A percentile compares a stretch with the other conserved stretches of the same genome.
phyloP scores from a whole-genome alignment of 2,113 vertebrate species.

The Calonectris borealis region DNA sequence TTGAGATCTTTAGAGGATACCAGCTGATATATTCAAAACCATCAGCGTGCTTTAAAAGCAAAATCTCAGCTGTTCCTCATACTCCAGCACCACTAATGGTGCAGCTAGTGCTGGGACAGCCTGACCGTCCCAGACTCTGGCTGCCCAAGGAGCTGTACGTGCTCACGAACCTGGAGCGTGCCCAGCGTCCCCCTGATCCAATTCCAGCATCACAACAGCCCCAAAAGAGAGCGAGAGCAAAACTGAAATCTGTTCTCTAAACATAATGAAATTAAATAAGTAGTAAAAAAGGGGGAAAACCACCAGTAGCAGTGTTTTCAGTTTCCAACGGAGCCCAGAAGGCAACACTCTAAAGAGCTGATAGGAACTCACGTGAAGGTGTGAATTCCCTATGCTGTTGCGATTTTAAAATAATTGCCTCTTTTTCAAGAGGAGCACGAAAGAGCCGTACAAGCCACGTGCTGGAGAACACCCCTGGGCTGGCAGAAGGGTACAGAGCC shows the following conservation, averaged over 20 bases:
- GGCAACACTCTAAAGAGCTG: not conserved
- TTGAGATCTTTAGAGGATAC: not conserved
- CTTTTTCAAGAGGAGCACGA: fast-evolving
- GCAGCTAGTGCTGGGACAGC: not conserved
- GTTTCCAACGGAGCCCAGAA: not conserved
- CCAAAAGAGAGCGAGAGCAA: not conserved
- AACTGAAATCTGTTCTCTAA: not conserved
- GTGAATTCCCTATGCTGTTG: fast-evolving
- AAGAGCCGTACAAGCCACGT: fast-evolving
- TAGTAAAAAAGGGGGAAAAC: not conserved
- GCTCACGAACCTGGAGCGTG: fast-evolving
- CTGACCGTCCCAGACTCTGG: not conserved
- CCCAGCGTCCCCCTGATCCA: fast-evolving
- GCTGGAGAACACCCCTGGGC: not conserved
- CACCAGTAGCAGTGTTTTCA: not conserved
- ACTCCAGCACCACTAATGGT: not conserved
- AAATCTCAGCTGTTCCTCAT: not conserved
- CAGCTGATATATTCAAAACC: not conserved
- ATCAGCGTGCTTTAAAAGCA: not conserved
- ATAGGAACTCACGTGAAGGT: fast-evolving
- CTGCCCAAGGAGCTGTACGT: not conserved
- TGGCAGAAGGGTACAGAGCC: not conserved
- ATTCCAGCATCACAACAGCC: not conserved
- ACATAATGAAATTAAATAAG: not conserved
- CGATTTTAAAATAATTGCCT: not conserved